Evolutionary conservation across 2,113 vertebrate species (phyloP), one percentile per base, ranked within the genome.

Genomic region (Urocynchramus pylzowi): DNA sequence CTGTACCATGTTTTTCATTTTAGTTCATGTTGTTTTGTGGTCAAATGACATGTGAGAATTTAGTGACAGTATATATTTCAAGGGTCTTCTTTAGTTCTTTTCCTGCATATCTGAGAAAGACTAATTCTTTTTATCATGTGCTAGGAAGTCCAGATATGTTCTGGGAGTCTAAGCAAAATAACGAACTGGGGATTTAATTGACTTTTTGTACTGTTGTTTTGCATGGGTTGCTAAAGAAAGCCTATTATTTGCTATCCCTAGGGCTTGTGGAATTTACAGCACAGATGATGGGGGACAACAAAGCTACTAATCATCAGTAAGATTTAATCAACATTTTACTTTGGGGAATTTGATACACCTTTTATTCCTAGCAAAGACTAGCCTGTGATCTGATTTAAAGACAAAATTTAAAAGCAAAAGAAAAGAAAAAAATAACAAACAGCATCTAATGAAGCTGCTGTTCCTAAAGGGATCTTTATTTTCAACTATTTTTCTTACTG

Each of bases 281-380:
- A 84, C 60, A 91, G 69, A 84, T 71, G 56, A 95, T 31, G 14
- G 53, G 69, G 49, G 33, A 81, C 74, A 94, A 44, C n/a, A 89
- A 89, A 87, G 28, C 10, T 3, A 0, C 53, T 95, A 95, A 75
- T 84, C 52, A 76, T 67, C 56, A 75, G 21, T 49, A 90, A 92
- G 50, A 90, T 83, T 68, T 95, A 95, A 95, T 90, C 86, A 85
- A 64, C 14, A 52, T 73, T 88, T 93, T 85, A 35, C 57, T 76
- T 85, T 44, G 13, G 57, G 61, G 89, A 93, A 60, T 82, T 73
- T 76, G 27, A 39, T 42, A 49, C 16, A 90, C 41, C 52, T 93
- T 88, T 39, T 82, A 50, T 60, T 79, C 70, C 57, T 56, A 76
- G 5, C 9, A 83, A 90, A 76, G 24, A n/a, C 5, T 31, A 64